A percentile compares a stretch with the other conserved stretches of the same genome.
Conservation (phyloP, 2,888 invertebrate species). For the Stictocephala bisonia region DNA sequence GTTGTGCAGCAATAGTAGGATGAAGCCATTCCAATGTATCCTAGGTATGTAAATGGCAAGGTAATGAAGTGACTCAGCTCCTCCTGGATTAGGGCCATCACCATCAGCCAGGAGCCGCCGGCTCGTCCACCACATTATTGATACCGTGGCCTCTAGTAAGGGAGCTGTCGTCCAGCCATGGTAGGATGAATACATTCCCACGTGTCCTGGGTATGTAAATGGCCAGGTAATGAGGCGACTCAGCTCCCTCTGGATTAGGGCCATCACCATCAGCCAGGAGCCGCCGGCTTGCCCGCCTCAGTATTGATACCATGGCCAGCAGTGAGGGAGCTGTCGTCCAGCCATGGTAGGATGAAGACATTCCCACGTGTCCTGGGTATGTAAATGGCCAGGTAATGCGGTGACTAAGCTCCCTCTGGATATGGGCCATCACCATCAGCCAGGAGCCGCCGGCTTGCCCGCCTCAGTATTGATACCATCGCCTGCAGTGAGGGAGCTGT, state of each 20-base stretch:
- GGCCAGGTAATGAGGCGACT: constrained; percentile 31
- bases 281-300: no score
- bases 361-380: background rate
- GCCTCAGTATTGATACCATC: constrained; percentile 30
- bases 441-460: no score
- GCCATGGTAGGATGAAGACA: background rate
- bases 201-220: background rate
- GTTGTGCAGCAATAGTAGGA: background rate
- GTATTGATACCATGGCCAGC: constrained; percentile 24
- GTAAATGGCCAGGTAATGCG: constrained; percentile 29
- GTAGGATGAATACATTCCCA: background rate
- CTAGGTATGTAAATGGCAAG: constrained; percentile 6
- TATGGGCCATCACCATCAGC: background rate
- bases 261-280: constrained; percentile 6
- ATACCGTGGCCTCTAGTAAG: constrained; percentile 13
- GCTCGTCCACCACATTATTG: constrained; percentile 30
- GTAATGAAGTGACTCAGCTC: constrained; percentile 35
- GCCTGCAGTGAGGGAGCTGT: background rate
- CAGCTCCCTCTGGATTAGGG: constrained; percentile 13
- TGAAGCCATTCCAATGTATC: background rate
- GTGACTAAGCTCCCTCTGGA: constrained; percentile 23
- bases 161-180: background rate
- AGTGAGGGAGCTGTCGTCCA: background rate
- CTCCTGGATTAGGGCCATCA: constrained; percentile 8
- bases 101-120: no score